Conservation (phyloP, 1,140 invertebrate genomes). For the Bicyclus anynana region DNA sequence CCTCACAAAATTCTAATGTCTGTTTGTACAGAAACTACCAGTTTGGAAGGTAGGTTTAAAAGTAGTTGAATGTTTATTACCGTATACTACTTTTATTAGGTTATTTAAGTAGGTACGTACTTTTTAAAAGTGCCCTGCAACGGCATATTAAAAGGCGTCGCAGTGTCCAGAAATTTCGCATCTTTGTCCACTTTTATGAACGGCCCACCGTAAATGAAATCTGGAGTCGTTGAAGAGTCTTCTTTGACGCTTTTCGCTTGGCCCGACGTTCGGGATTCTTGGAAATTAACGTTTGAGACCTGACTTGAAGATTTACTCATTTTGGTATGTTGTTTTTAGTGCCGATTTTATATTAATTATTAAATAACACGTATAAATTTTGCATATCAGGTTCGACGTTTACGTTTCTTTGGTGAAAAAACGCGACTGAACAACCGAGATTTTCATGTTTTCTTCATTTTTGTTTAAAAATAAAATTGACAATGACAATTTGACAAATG, state of each 20-base stretch:
- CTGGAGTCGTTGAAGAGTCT: slow-evolving; percentile 42
- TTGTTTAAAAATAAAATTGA: background rate
- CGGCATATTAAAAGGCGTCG: slow-evolving; percentile 52
- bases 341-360: background rate
- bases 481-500: background rate
- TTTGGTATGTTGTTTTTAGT: slow-evolving; percentile 26
- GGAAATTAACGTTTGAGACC: background rate
- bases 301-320: slow-evolving; percentile 34
- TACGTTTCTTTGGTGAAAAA: slow-evolving; percentile 5
- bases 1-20: too few relatives aligned
- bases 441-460: background rate
- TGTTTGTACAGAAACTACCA: too few relatives aligned
- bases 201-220: slow-evolving; percentile 69
- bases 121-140: slow-evolving; percentile 62
- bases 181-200: slow-evolving; percentile 51
- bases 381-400: background rate
- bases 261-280: background rate
- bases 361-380: slow-evolving; percentile 3
- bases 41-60: too few relatives aligned
- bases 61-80: too few relatives aligned
- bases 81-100: too few relatives aligned
- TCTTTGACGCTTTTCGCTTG: slow-evolving; percentile 25
- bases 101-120: slow-evolving; percentile 37
- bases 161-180: slow-evolving; percentile 43
- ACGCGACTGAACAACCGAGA: slow-evolving; percentile 4